These are phyloP conservation scores for Neelides sp. DNA, from an alignment of 1,140 invertebrate species.

Conservation along the genomic window DNA sequence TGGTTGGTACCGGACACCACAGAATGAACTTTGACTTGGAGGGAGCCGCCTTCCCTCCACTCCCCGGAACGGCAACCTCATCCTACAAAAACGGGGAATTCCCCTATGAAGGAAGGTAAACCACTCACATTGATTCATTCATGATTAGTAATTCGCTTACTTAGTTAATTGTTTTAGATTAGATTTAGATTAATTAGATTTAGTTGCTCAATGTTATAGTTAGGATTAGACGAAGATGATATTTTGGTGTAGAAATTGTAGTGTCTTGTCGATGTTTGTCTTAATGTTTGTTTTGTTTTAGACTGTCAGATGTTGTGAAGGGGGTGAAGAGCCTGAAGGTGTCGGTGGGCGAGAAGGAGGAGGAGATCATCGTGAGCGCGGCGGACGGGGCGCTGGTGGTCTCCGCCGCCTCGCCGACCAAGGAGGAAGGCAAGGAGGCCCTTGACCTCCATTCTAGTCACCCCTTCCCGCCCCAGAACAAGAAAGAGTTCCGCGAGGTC, in stretches of 20 bases:
- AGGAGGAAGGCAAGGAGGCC: conserved; percentile 12
- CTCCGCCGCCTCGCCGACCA: conserved; percentile 19
- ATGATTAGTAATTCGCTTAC: too few relatives aligned
- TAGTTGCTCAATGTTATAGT: too few relatives aligned
- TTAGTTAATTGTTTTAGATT: too few relatives aligned
- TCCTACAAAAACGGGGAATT: conserved; percentile 25
- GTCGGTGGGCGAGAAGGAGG: background rate
- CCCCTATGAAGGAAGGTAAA: conserved; percentile 26
- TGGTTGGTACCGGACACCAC: too few relatives aligned
- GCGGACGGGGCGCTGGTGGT: conserved; percentile 10
- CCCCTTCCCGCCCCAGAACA: conserved; percentile 10
- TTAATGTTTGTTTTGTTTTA: conserved; percentile 33
- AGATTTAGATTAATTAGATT: too few relatives aligned
- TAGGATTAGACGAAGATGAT: too few relatives aligned
- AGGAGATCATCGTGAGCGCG: conserved; percentile 2
- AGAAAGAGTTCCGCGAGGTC: conserved; percentile 32
- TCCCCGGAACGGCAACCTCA: conserved; percentile 46
- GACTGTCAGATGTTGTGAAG: conserved; percentile 68
- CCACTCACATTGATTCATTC: too few relatives aligned
- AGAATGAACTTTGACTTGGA: conserved; percentile 58
- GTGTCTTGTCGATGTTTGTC: too few relatives aligned
- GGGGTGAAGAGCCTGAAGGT: conserved; percentile 37
- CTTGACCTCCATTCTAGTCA: conserved; percentile 26
- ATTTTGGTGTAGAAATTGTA: too few relatives aligned
- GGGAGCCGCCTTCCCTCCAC: conserved; percentile 59